A percentile compares a stretch with the other conserved stretches of the same genome.
Conservation (phyloP, 2,888 invertebrate genomes). For the Lasioglossum malachurum region DNA sequence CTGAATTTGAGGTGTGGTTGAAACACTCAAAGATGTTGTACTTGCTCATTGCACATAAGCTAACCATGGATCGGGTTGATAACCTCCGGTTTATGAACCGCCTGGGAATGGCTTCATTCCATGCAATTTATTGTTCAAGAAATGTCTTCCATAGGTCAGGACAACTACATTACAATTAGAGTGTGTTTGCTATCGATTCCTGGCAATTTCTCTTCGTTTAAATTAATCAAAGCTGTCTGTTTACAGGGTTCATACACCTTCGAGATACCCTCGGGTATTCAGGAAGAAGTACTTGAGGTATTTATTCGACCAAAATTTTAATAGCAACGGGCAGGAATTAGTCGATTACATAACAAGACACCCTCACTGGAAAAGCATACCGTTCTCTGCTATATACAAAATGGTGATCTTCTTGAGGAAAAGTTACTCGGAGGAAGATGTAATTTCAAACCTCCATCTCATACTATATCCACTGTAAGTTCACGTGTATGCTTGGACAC, state of each 20-base stretch:
- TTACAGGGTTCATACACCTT: neutral
- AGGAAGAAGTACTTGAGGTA: slow-evolving; percentile 19
- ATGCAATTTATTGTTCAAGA: slow-evolving; percentile 81
- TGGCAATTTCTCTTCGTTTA: neutral
- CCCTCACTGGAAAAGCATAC: slow-evolving; percentile 47
- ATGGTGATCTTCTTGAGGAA: slow-evolving; percentile 87
- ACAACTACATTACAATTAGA: neutral
- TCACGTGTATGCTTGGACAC: neutral
- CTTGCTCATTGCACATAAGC: slow-evolving; percentile 86
- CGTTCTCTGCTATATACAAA: slow-evolving; percentile 79
- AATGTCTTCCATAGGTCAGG: neutral
- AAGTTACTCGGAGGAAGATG: slow-evolving; percentile 86
- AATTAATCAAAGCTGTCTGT: neutral
- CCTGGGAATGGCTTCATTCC: slow-evolving; percentile 85
- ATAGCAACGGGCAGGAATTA: slow-evolving; percentile 28
- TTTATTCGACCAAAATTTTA: slow-evolving; percentile 62
- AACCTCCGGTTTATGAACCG: slow-evolving; percentile 85
- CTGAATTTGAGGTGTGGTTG: slow-evolving; percentile 88
- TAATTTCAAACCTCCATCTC: slow-evolving; percentile 88
- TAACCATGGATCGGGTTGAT: slow-evolving; percentile 85
- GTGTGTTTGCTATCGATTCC: neutral
- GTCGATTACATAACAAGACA: slow-evolving; percentile 23
- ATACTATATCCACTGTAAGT: slow-evolving; percentile 90
- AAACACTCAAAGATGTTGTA: slow-evolving; percentile 87
- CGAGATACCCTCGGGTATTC: slow-evolving; percentile 3